Percentiles rank a stretch among this genome's conserved stretches.
phyloP scores from a whole-genome alignment of 2,113 vertebrate species.

The Dendrocopos noguchii region DNA sequence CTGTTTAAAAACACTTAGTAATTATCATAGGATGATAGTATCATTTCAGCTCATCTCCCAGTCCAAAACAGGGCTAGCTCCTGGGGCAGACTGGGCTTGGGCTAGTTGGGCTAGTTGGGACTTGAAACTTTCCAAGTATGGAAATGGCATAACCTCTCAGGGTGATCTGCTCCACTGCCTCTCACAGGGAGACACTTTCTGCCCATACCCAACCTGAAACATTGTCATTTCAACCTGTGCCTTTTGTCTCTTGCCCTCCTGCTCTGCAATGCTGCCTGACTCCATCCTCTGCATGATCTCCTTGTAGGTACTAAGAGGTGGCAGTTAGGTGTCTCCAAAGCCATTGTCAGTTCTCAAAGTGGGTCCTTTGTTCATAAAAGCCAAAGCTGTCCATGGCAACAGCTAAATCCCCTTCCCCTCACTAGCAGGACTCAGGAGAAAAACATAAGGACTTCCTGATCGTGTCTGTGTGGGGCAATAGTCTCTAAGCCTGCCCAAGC shows the following conservation, averaged over 20 bases:
- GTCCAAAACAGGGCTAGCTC: not conserved
- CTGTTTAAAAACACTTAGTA: not conserved
- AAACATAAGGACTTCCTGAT: not conserved
- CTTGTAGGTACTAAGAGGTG: not conserved
- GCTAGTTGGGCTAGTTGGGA: not conserved
- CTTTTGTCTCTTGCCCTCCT: accelerated
- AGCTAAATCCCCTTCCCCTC: not conserved
- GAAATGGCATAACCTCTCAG: not conserved
- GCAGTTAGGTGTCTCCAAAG: not conserved
- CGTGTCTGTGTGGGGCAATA: accelerated
- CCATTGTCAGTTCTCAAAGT: not conserved
- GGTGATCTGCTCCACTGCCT: not conserved
- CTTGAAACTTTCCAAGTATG: not conserved
- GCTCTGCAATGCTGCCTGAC: not conserved
- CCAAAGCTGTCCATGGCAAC: not conserved
- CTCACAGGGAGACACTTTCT: not conserved
- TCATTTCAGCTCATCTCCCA: not conserved
- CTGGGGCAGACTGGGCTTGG: not conserved
- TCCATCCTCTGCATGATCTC: not conserved
- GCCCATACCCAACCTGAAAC: not conserved
- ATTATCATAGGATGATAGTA: not conserved
- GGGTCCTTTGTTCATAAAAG: not conserved
- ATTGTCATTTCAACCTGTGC: not conserved
- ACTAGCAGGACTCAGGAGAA: not conserved
- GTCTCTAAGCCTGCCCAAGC: not conserved